Conservation (phyloP, 2,888 invertebrate species). For the Amitus sp. region DNA sequence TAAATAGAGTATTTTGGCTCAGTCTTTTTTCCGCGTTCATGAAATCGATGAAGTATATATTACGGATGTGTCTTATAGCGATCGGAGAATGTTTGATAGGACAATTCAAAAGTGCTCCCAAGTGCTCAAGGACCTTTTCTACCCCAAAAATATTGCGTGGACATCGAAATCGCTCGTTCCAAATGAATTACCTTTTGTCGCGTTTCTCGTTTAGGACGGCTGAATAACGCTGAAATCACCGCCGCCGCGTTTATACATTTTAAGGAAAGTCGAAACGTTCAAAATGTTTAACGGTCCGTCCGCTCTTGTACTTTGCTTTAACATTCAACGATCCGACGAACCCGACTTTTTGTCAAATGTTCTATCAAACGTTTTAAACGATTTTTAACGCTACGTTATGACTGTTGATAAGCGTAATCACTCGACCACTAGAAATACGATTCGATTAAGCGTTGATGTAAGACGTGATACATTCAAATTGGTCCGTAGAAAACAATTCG, state of each 20-base stretch:
- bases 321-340: no score
- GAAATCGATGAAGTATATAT: constrained; percentile 12
- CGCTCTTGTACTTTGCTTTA: constrained; percentile 5
- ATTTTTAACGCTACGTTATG: constrained; percentile 9
- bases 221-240: not conserved
- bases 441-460: constrained; percentile 9
- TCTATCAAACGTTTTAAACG: constrained; percentile 19
- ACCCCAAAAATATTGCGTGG: constrained; percentile 4
- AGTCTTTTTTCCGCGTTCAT: constrained; percentile 13
- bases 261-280: constrained; percentile 1
- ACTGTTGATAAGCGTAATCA: constrained; percentile 11
- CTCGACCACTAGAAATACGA: constrained; percentile 4
- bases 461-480: constrained; percentile 8
- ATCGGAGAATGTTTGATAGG: constrained; percentile 23
- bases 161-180: constrained; percentile 1
- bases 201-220: constrained; percentile 8
- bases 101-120: not conserved
- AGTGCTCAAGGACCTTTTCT: constrained; percentile 24
- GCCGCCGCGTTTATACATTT: not conserved
- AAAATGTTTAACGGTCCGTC: constrained; percentile 17
- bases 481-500: no score
- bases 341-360: not conserved
- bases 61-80: constrained; percentile 32
- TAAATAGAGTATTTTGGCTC: not conserved
- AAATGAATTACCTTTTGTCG: not conserved